These are phyloP conservation scores for Diachasmimorpha longicaudata DNA, from an alignment of 1,140 invertebrate species.

Conservation along the genomic window DNA sequence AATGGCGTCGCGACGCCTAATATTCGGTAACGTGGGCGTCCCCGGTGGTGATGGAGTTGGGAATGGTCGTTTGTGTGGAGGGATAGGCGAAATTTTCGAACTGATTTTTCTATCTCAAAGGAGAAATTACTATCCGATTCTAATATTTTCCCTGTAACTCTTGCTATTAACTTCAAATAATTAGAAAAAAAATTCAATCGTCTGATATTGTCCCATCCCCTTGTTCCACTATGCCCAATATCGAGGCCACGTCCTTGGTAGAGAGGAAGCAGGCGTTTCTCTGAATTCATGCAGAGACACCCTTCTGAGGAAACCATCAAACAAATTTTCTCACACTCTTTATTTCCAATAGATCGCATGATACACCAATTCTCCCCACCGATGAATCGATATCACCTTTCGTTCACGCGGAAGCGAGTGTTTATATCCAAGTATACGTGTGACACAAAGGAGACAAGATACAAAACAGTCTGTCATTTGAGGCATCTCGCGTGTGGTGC, in stretches of 20 bases:
- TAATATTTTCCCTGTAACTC: too few species aligned
- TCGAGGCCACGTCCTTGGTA: slow-evolving; percentile 4
- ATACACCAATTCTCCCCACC: not conserved
- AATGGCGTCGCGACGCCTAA: slow-evolving; percentile 46
- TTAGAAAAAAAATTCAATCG: too few species aligned
- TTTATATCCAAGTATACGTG: not conserved
- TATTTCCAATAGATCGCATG: slow-evolving; percentile 1
- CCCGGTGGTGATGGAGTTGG: not conserved
- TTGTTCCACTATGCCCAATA: not conserved
- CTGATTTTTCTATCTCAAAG: too few species aligned
- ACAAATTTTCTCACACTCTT: not conserved
- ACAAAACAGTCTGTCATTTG: not conserved
- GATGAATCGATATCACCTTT: not conserved
- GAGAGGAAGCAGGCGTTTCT: slow-evolving; percentile 9
- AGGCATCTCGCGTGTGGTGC: not conserved
- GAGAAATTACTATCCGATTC: too few species aligned
- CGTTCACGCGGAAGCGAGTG: slow-evolving; percentile 24
- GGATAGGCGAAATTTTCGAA: too few species aligned
- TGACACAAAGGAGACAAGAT: slow-evolving; percentile 3
- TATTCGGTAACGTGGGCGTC: slow-evolving; percentile 44
- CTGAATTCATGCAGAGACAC: not conserved
- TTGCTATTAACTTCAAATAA: too few species aligned
- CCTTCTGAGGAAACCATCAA: not conserved
- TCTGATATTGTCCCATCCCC: too few species aligned
- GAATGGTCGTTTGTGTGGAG: too few species aligned